Percentiles rank a stretch among this genome's conserved stretches.
Evolutionary conservation across 2,888 invertebrate species (phyloP).

Genomic region (Drosophila atroscutellata): DNA sequence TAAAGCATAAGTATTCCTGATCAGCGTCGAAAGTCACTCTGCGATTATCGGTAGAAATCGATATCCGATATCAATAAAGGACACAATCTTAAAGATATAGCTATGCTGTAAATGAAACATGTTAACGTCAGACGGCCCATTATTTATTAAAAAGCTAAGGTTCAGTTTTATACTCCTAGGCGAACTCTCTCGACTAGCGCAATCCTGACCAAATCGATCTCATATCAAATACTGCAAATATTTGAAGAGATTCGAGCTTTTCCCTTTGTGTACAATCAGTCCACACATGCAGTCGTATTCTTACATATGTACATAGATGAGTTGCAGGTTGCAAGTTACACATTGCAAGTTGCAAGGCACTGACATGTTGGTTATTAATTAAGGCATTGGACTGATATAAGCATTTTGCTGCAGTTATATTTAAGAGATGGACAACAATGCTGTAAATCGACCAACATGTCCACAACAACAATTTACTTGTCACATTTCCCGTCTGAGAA

Average conservation of each 20-base stretch:
- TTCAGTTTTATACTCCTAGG: neutral
- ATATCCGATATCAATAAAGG: too few relatives aligned
- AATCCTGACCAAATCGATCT: neutral
- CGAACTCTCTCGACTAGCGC: neutral
- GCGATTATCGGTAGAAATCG: too few relatives aligned
- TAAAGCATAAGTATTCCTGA: neutral
- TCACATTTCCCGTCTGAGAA: neutral
- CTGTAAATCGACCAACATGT: neutral
- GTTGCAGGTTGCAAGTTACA: constrained; percentile 16
- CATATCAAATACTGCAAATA: neutral
- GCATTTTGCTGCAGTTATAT: constrained; percentile 7
- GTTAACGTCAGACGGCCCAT: neutral
- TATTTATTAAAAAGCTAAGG: neutral
- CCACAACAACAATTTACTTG: constrained; percentile 1
- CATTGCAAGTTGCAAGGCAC: constrained; percentile 17
- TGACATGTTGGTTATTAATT: constrained; percentile 41
- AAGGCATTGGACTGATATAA: constrained; percentile 14
- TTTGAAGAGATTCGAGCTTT: neutral
- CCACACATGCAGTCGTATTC: neutral
- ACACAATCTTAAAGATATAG: too few relatives aligned
- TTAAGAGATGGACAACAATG: neutral
- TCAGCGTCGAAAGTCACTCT: neutral
- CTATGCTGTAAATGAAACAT: neutral
- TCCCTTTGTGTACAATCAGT: neutral
- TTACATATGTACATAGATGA: constrained; percentile 1